These are phyloP conservation scores for Mellilla xanthometata DNA, from an alignment of 2,888 invertebrate species.

Conservation along the genomic window DNA sequence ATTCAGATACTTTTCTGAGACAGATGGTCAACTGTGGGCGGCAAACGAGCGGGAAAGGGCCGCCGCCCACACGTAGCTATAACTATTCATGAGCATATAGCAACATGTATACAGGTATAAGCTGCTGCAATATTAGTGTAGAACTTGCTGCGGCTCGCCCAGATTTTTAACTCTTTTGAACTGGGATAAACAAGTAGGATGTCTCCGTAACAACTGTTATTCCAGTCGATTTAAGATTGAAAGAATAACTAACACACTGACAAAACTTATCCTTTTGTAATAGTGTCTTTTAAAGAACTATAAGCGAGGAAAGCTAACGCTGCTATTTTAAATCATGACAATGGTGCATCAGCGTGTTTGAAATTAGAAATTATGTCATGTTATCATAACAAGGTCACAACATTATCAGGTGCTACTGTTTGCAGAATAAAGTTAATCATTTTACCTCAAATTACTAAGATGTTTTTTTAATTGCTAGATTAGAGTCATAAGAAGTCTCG, in stretches of 20 bases:
- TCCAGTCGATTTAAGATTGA: too few species aligned
- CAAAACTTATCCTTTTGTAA: too few species aligned
- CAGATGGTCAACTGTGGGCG: constrained; percentile 60
- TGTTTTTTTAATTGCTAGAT: too few species aligned
- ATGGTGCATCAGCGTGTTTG: constrained; percentile 12
- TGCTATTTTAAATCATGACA: constrained; percentile 6
- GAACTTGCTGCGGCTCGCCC: too few species aligned
- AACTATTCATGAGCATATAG: constrained; percentile 13
- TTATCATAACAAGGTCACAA: constrained; percentile 12
- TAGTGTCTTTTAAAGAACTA: too few species aligned
- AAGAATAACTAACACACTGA: too few species aligned
- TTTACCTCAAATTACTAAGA: too few species aligned
- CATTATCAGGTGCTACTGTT: background rate
- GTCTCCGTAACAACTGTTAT: too few species aligned
- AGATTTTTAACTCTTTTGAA: too few species aligned
- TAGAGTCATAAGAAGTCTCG: too few species aligned
- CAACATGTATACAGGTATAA: constrained; percentile 7
- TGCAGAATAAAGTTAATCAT: too few species aligned
- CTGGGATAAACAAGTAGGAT: too few species aligned
- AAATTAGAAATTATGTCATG: constrained; percentile 21
- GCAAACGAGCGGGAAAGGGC: constrained; percentile 57
- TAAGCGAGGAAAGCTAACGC: background rate
- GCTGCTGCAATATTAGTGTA: background rate
- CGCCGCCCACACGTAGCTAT: constrained; percentile 61
- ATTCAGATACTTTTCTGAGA: constrained; percentile 32